Evolutionary conservation across 2,113 vertebrate species (phyloP), one percentile per base, ranked within the genome.

Genomic region (Cacatua alba): DNA sequence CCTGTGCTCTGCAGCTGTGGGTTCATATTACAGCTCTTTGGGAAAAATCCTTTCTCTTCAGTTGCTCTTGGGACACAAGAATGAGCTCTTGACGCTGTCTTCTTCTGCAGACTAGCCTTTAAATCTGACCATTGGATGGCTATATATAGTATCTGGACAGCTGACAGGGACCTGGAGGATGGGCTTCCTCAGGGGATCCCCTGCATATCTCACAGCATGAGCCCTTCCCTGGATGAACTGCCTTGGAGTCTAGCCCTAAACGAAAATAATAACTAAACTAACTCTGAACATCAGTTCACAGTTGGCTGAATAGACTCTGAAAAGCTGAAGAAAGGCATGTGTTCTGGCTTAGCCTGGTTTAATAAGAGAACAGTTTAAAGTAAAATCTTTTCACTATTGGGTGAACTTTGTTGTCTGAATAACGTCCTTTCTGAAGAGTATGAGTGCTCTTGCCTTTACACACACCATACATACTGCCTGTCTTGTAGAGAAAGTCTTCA

Each of bases 1-100:
- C 96, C 95, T 96, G 91, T 92, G 77, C 59, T 96, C 91, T 97
- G 96, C 96, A 96, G 96, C 95, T 96, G 94, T 60, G 94, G 94
- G 77, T 65, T 96, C 81, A 14, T 69, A 67, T 97, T 94, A 94
- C 94, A 95, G 90, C 87, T 94, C 94, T 94, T 94, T 94, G 94
- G 95, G 96, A 95, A 93, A 96, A 96, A 96, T 91, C 92, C 81
- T 83, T 92, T 91, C 77, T 72, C 92, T 91, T 95, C 88, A 43
- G 49, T 94, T 51, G 62, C 83, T 92, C 86, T 92, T 92, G 92
- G 94, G 92, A 94, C 62, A 39, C 53, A 43, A 76, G 81, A 95
- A 87, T 0, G 2, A 94, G 86, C 74, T 53, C 78, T 96, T 28
- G 70, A 43, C 51, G 86, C 89, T 82, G 75, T 35, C 82, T 55